Percentiles rank a stretch among this genome's conserved stretches.
phyloP scores from a whole-genome alignment of 2,888 invertebrate genomes.

The Stenoptilia bipunctidactyla region DNA sequence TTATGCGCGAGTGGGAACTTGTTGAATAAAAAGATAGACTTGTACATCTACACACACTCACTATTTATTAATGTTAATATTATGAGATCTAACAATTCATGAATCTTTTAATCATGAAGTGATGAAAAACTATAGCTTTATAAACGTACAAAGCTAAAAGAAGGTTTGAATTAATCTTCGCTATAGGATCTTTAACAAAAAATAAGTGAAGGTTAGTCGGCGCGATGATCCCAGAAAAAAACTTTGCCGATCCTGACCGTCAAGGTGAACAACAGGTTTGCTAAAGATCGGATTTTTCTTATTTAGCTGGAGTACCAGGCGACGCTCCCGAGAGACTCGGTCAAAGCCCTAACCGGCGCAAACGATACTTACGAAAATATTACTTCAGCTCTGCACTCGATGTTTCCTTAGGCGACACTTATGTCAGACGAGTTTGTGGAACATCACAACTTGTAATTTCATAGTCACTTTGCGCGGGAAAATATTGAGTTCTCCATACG shows the following conservation, averaged over 20 bases:
- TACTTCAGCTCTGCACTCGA: constrained; percentile 32
- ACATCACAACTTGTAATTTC: constrained; percentile 38
- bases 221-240: constrained; percentile 21
- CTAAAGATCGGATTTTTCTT: constrained; percentile 25
- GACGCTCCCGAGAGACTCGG: constrained; percentile 26
- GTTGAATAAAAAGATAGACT: no score
- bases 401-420: constrained; percentile 25
- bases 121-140: no score
- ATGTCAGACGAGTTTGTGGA: constrained; percentile 21
- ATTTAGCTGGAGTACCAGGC: constrained; percentile 28
- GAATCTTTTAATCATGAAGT: no score
- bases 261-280: constrained; percentile 50
- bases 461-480: constrained; percentile 51
- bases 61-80: no score
- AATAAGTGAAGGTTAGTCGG: no score
- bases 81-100: no score
- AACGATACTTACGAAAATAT: constrained; percentile 44
- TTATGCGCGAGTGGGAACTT: no score
- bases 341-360: constrained; percentile 28
- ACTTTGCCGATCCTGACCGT: constrained; percentile 33
- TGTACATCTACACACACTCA: no score
- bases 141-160: no score
- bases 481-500: constrained; percentile 38
- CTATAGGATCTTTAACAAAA: no score
- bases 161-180: no score